phyloP scores from a whole-genome alignment of 2,797 vertebrate species.

The Cuniculus paca region DNA sequence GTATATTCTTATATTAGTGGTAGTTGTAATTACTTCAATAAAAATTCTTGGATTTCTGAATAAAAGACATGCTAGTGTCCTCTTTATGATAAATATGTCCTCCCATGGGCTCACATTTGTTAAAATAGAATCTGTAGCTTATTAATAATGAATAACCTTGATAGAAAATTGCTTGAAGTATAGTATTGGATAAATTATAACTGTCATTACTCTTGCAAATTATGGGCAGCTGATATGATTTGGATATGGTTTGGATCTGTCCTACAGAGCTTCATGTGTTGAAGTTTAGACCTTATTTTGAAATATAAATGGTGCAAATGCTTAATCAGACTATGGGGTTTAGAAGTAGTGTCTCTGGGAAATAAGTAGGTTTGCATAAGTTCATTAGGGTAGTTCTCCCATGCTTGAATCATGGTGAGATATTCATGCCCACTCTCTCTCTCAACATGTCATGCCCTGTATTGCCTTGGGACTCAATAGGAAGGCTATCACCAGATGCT shows the following conservation, averaged over 20 bases:
- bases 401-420: not conserved
- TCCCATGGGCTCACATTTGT: not conserved
- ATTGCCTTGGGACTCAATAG: too few species aligned
- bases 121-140: not conserved
- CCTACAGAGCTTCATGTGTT: not conserved
- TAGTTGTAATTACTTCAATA: not conserved
- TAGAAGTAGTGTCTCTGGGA: not conserved
- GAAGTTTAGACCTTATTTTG: not conserved
- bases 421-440: fast-evolving
- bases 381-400: not conserved
- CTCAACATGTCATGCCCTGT: not conserved
- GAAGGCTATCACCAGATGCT: not conserved
- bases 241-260: not conserved
- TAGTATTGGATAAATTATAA: not conserved
- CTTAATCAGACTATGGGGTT: not conserved
- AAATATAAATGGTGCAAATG: not conserved
- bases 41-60: not conserved
- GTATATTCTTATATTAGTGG: not conserved
- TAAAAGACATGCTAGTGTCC: not conserved
- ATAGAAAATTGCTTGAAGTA: not conserved
- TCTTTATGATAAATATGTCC: not conserved
- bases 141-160: not conserved
- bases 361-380: not conserved
- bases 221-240: too few species aligned
- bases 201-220: not conserved